Base-by-base conservation (phyloP, 1,140 invertebrate species). In the Aricia agestis region DNA sequence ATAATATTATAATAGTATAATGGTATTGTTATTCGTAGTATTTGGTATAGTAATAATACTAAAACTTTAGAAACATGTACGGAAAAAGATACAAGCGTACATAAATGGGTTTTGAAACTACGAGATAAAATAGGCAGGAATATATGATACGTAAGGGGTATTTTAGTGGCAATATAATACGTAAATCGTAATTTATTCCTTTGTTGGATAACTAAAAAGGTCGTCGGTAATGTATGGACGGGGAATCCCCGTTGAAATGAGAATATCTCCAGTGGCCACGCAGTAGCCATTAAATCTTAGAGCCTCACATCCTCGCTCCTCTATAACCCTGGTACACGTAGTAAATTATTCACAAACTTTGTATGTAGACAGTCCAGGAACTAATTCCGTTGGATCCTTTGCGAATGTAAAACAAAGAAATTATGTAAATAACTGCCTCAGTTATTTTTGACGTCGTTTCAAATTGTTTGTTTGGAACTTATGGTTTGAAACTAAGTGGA, bases 291-390 rank as follows among this genome's bases (percentile, higher is more conserved):
- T 81, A 83, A 81, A 79, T 79, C 74, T 75, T 76, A 73, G 31
- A 72, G 61, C 68, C n/a, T 5, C 42, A 17, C 45, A 41, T 68
- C 19, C 68, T 58, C 68, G 52, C 66, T 71, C 67, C 69, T 70
- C 59, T 63, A 17, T 63, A 2, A 63, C 59, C 19, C 59, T 63
- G 17, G 58, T 59, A 59, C 58, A 59, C 73, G 45, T 76, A 77
- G 76, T 74, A 79, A 82, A 79, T 82, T 78, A 80, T 81, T 79
- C 76, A 81, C 79, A 75, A 78, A 82, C 74, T 77, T 74, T 72
- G 76, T 77, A 78, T 78, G 77, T 79, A 78, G 72, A 71, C 71
- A 69, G 67, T 66, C 74, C 74, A 68, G 69, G 74, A 59, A 59
- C 18, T 59, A 59, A 59, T 59, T 59, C 58, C 17, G 18, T 59